Evolutionary conservation across 37 sponge, comb jelly and placozoan species (phyloP).

Genomic region (Oscarella lobularis): DNA sequence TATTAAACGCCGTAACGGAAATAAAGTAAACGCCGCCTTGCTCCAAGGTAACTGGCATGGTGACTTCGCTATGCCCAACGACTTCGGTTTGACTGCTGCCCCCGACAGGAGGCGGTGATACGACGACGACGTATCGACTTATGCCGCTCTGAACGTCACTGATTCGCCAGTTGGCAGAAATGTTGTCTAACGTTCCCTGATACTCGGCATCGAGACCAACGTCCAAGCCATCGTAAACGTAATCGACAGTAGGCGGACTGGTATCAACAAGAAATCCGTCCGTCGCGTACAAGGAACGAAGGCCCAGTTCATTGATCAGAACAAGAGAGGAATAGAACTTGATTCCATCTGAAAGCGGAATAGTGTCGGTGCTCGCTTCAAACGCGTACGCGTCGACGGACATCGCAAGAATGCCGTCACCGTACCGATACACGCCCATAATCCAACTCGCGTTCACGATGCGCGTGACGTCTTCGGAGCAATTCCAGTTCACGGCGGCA

Average conservation of each 20-base stretch:
- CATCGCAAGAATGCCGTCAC: not conserved
- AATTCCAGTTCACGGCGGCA: not conserved
- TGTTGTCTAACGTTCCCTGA: no score
- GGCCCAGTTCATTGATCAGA: conserved; percentile 31
- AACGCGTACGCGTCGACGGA: not conserved
- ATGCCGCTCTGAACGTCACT: not conserved
- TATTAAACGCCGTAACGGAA: not conserved
- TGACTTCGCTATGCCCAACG: not conserved
- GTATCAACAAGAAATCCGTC: conserved; percentile 29
- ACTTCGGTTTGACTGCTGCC: not conserved
- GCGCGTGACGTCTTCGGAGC: not conserved
- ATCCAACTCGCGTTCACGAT: not conserved
- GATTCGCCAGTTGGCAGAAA: not conserved
- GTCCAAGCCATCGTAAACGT: not conserved
- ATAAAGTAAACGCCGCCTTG: not conserved
- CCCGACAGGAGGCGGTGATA: not conserved
- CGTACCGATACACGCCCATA: not conserved
- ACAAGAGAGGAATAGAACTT: conserved; percentile 24
- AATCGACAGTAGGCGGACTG: conserved; percentile 30
- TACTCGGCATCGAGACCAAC: not conserved
- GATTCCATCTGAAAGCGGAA: not conserved
- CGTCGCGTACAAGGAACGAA: conserved; percentile 8
- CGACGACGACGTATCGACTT: not conserved
- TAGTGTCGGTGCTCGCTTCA: not conserved
- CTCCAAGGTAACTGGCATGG: not conserved